Percentiles rank a stretch among this genome's conserved stretches.
Evolutionary conservation across 2,888 invertebrate genomes (phyloP).

Genomic region (Stomorhina lunata): DNA sequence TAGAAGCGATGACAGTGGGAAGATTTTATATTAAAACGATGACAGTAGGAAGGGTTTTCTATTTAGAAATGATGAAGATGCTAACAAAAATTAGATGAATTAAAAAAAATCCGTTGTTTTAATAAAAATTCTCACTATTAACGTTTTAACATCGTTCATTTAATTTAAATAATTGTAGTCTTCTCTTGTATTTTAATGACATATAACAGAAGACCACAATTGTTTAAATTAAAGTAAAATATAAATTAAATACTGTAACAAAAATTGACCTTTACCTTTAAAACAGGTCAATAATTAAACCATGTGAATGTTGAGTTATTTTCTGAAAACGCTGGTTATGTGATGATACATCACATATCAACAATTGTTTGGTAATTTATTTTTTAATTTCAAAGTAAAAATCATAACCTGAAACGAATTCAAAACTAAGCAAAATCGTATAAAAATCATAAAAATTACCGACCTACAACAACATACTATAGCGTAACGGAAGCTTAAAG

Average conservation of each 20-base stretch:
- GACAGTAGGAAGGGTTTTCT: too few species aligned
- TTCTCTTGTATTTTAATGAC: not conserved
- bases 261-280: conserved; percentile 47
- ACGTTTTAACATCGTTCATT: too few species aligned
- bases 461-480: conserved; percentile 45
- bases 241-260: not conserved
- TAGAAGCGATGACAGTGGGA: too few species aligned
- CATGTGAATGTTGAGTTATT: not conserved
- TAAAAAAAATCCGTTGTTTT: too few species aligned
- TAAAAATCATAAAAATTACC: conserved; percentile 1
- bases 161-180: not conserved
- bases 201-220: not conserved
- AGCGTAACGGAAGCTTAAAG: conserved; percentile 28
- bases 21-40: too few species aligned
- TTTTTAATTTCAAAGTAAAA: too few species aligned
- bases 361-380: not conserved
- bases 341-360: not conserved
- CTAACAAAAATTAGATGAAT: too few species aligned
- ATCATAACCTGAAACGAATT: conserved; percentile 9
- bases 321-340: not conserved
- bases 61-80: too few species aligned
- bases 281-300: not conserved
- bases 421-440: not conserved
- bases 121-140: too few species aligned
- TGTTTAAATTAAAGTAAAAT: not conserved